Evolutionary conservation across 2,797 vertebrate species (phyloP).

Genomic region (Helostoma temminkii): DNA sequence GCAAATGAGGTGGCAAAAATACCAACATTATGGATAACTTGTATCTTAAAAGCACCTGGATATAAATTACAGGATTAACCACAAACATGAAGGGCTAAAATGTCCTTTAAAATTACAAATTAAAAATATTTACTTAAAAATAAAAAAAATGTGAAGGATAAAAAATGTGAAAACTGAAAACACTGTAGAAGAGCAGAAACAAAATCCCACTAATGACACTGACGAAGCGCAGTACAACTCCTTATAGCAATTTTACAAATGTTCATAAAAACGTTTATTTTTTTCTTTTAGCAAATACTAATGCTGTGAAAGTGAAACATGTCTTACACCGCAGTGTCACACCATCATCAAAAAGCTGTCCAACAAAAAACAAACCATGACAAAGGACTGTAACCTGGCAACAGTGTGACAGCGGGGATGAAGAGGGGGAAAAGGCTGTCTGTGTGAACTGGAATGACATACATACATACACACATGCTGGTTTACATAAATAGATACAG

Average conservation of each 20-base stretch:
- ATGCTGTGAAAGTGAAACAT: constrained; percentile 62
- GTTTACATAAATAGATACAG: constrained; percentile 81
- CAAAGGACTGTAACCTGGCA: constrained; percentile 56
- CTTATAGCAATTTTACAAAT: constrained; percentile 70
- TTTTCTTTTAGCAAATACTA: constrained; percentile 74
- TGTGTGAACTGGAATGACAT: constrained; percentile 66
- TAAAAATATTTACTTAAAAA: no score
- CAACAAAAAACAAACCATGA: constrained; percentile 23
- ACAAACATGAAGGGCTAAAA: no score
- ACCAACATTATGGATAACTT: no score
- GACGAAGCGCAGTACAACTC: neutral
- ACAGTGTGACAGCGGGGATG: constrained; percentile 50
- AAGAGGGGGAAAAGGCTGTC: constrained; percentile 10
- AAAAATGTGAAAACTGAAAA: no score
- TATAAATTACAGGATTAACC: no score
- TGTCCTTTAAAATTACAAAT: no score
- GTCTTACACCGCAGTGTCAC: constrained; percentile 63
- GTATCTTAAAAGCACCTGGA: no score
- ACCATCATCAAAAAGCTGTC: constrained; percentile 47
- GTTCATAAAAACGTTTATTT: constrained; percentile 78
- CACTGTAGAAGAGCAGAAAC: neutral
- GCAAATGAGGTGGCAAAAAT: no score
- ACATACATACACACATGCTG: constrained; percentile 56
- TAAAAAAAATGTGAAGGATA: no score
- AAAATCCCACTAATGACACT: neutral